phyloP scores from a whole-genome alignment of 2,888 invertebrate genomes.

The Desoria tigrina region DNA sequence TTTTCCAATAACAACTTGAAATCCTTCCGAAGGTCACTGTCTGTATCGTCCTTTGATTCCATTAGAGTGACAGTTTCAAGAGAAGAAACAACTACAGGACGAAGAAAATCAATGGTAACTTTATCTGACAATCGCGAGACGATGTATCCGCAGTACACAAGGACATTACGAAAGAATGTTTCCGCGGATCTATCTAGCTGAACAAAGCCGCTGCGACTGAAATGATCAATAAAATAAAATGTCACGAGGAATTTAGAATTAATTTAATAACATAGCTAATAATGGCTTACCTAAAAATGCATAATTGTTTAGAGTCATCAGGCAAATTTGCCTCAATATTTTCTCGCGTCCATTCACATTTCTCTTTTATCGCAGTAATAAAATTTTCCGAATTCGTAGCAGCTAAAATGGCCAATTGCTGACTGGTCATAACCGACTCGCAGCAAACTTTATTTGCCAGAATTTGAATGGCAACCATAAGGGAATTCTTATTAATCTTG shows the following conservation, averaged over 20 bases:
- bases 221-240: background rate
- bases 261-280: background rate
- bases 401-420: constrained; percentile 24
- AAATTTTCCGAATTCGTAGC: constrained; percentile 21
- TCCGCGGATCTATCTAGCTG: constrained; percentile 23
- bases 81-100: constrained; percentile 10
- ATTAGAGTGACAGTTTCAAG: constrained; percentile 15
- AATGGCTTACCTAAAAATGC: no score
- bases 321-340: no score
- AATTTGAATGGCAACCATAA: constrained; percentile 32
- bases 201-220: constrained; percentile 1
- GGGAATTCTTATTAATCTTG: constrained; percentile 17
- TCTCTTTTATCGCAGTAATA: constrained; percentile 18
- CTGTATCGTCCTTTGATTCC: background rate
- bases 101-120: constrained; percentile 21
- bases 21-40: constrained; percentile 14
- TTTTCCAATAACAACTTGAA: constrained; percentile 1
- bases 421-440: constrained; percentile 21
- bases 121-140: constrained; percentile 21
- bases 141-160: constrained; percentile 19
- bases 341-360: background rate
- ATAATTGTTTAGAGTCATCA: no score
- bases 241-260: background rate
- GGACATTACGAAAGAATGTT: constrained; percentile 25
- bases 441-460: constrained; percentile 39